Conservation (phyloP, 53 echinoderm and acorn worm species). For the Patiria pectinifera region DNA sequence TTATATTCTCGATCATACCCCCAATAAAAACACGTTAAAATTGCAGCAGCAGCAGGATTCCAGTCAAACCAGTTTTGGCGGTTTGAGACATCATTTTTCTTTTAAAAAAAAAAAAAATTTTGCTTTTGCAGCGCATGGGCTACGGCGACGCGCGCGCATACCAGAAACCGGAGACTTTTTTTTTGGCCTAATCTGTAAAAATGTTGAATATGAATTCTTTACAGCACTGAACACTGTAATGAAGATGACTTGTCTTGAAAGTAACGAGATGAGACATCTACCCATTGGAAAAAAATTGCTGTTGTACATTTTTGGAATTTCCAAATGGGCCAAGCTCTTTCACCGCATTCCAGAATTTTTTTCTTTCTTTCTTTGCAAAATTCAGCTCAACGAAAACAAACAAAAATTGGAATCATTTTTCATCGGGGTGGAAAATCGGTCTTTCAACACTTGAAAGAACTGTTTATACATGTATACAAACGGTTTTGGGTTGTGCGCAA, state of each 20-base stretch:
- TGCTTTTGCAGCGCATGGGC: too few relatives aligned
- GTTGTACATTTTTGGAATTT: conserved; percentile 12
- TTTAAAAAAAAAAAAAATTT: too few relatives aligned
- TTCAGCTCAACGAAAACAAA: neutral
- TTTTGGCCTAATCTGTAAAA: too few relatives aligned
- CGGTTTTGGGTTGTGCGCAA: neutral
- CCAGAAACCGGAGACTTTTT: too few relatives aligned
- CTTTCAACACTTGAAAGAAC: neutral
- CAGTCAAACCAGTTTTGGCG: too few relatives aligned
- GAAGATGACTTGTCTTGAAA: neutral
- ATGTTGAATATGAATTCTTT: too few relatives aligned
- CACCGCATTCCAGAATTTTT: neutral
- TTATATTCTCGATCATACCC: too few relatives aligned
- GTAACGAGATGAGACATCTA: neutral
- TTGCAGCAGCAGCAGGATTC: too few relatives aligned
- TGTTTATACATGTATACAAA: neutral
- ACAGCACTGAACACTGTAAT: neutral
- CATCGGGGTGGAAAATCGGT: neutral
- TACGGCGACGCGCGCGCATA: too few relatives aligned
- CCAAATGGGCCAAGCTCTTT: neutral
- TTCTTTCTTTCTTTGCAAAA: neutral
- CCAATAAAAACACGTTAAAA: too few relatives aligned
- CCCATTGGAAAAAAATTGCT: neutral
- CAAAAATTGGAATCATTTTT: neutral
- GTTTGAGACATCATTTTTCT: too few relatives aligned